Base-by-base conservation (phyloP, 2,797 vertebrate species). In the Steatocranus sp. region DNA sequence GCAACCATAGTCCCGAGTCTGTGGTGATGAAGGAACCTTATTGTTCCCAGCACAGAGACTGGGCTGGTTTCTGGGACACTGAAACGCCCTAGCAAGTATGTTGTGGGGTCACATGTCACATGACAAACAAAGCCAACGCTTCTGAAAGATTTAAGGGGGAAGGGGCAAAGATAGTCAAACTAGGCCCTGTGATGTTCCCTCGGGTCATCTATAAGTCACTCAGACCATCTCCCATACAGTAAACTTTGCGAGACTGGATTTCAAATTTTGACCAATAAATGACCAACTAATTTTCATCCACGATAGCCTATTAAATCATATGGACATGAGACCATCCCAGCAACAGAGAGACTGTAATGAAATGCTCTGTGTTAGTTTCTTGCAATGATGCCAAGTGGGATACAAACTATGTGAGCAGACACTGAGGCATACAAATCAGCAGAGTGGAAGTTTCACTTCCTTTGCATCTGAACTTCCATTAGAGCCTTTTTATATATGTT, bases 21-120 rank as follows among this genome's bases (percentile, higher is more conserved):
- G 85, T 83, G 87, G 87, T 20, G 66, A 61, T 92, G 93, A 95
- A 95, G 92, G 88, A 91, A 86, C 87, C 87, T 91, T 86, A 94
- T 95, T 96, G 95, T 96, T 93, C 84, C 81, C 34, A 5, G 43
- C 76, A 90, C 91, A 89, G 91, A 94, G 89, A 78, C 84, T 20
- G 83, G 61, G 70, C 82, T 80, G 83, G 53, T 95, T 94, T 94
- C 92, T 94, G 94, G 94, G 93, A 91, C 91, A 89, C 80, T 83
- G 78, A 88, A 83, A 86, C 53, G 83, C 91, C 89, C 88, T 46
- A 81, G 41, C 68, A 82, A 84, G 90, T 85, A 83, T 87, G 86
- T 48, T 82, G 84, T 54, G 34, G 27, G 91, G 89, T 90, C 90
- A 90, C 86, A 90, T 90, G 86, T 89, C 90, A 91, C 89, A 92